phyloP scores from a whole-genome alignment of 2,888 invertebrate species.

The Sisyra nigra region DNA sequence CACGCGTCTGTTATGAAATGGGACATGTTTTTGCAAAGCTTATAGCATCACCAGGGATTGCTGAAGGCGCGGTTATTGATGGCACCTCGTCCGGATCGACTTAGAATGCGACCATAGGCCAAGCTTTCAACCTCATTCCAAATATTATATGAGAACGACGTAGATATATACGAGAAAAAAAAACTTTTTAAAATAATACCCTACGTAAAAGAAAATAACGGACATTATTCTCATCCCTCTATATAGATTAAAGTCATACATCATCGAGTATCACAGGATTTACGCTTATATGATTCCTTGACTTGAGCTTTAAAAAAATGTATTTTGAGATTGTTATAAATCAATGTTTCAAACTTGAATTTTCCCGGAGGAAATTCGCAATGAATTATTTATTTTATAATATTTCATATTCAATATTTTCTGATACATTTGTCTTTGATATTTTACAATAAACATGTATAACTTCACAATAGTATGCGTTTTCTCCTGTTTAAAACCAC shows the following conservation, averaged over 20 bases:
- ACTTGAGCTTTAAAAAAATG: too few relatives aligned
- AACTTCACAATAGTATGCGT: too few relatives aligned
- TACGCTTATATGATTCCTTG: background rate
- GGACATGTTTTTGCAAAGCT: conserved; percentile 1
- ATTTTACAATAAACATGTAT: too few relatives aligned
- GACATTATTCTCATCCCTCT: conserved; percentile 22
- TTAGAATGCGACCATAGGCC: too few relatives aligned
- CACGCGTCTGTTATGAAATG: too few relatives aligned
- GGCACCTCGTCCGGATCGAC: conserved; percentile 9
- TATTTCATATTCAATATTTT: too few relatives aligned
- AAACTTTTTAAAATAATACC: conserved; percentile 30
- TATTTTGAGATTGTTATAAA: too few relatives aligned
- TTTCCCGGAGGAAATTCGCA: too few relatives aligned
- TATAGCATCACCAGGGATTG: conserved; percentile 12
- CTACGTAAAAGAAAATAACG: conserved; percentile 27
- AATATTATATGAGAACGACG: conserved; percentile 14
- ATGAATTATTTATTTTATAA: too few relatives aligned
- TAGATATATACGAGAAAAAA: conserved; percentile 19
- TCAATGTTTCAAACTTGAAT: too few relatives aligned
- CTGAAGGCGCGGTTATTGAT: conserved; percentile 11
- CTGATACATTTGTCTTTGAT: too few relatives aligned
- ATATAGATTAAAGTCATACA: background rate
- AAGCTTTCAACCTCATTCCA: conserved; percentile 13
- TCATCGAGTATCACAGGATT: background rate
- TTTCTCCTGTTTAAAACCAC: too few relatives aligned